Evolutionary conservation across 2,113 vertebrate species (phyloP), one percentile per base, ranked within the genome.

Genomic region (Dicerorhinus sumatrensis): DNA sequence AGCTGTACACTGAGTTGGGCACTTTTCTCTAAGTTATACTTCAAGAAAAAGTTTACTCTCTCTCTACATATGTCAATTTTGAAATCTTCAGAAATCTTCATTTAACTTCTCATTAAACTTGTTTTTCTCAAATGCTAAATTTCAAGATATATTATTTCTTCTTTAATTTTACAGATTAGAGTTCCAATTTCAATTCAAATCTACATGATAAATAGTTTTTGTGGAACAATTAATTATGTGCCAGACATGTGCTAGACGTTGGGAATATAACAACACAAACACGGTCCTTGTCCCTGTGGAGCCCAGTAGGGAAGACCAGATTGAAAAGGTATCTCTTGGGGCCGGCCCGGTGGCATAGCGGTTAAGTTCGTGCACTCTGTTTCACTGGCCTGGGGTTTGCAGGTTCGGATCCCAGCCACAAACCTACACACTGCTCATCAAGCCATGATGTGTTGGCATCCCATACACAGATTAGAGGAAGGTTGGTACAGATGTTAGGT

Each of bases 31-130:
- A 18, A 17, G 51, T 33, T 69, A 27, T 39, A 58, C 39, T 85
- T 92, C 54, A 46, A 36, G 17, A 48, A 58, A 91, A 75, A 29
- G 1, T 82, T 63, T 54, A 13, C 7, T 91, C 6, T 42, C 11
- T 51, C 6, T 29, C 1, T 63, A 80, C 5, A 58, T 62, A 75
- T 31, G 7, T 65, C 67, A 58, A 8, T 72, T 89, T 85, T 80
- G 72, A 94, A 65, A 80, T 46, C 13, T 29, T 67, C 21, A 73
- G 70, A 96, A 91, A 60, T 95, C 36, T 69, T 94, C 75, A 11
- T 46, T 48, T 39, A 58, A 90, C 31, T 91, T 23, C 73, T 86
- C 58, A 70, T 63, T 91, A 84, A 93, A 60, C 33, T 13, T 75
- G n/a, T 27, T 63, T 67, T 60, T 60, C 63, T 91, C 46, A 76